Evolutionary conservation across 2,113 vertebrate genomes (phyloP).

Genomic region (Syngnathus floridae): DNA sequence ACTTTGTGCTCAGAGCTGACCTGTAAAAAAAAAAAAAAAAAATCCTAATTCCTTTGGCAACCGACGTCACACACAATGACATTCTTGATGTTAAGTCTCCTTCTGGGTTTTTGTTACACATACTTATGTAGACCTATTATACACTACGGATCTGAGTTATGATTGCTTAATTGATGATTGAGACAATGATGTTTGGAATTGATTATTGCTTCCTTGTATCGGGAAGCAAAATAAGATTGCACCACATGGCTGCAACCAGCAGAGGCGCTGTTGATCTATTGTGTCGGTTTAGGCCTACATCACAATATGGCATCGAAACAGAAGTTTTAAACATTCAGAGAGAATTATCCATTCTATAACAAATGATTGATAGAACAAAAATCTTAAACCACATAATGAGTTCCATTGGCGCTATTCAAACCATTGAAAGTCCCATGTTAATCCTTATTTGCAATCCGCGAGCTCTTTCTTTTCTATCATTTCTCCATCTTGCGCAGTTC

Average conservation of each 20-base stretch:
- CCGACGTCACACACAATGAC: constrained; percentile 37
- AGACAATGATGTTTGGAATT: neutral
- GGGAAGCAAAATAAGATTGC: neutral
- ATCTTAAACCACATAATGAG: neutral
- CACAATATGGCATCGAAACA: neutral
- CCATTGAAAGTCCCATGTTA: neutral
- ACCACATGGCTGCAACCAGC: neutral
- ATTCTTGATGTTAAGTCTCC: constrained; percentile 40
- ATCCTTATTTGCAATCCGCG: neutral
- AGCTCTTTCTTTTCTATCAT: constrained; percentile 2
- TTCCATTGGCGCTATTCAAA: neutral
- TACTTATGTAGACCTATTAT: neutral
- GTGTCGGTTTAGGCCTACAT: neutral
- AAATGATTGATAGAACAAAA: no score
- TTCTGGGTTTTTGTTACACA: constrained; percentile 17
- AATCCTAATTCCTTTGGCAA: constrained; percentile 37
- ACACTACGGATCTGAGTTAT: neutral
- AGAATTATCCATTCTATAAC: neutral
- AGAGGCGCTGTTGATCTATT: neutral
- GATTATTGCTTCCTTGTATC: neutral
- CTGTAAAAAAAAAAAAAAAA: constrained; percentile 20
- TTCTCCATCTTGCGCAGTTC: constrained; percentile 1
- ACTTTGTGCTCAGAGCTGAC: constrained; percentile 29
- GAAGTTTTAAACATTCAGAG: neutral
- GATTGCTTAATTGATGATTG: neutral